These are phyloP conservation scores for Nesospiza acunhae DNA, from an alignment of 2,113 vertebrate species.

Conservation along the genomic window DNA sequence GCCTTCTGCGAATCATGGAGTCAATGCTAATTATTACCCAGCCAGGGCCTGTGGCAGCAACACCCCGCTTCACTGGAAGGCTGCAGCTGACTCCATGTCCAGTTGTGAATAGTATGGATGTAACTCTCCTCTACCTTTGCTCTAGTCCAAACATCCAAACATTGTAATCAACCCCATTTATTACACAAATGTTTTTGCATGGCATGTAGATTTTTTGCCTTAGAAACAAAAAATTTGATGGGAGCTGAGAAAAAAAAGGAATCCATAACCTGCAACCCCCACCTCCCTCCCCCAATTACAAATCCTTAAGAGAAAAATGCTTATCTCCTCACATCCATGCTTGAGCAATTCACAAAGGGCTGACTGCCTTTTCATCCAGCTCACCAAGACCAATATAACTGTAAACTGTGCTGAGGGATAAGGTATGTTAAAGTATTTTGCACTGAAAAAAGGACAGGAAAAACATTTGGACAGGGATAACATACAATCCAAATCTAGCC, in stretches of 20 bases:
- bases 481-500: background rate
- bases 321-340: background rate
- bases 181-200: background rate
- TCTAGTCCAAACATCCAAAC: background rate
- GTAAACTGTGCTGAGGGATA: background rate
- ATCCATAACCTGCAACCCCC: background rate
- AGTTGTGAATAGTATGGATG: background rate
- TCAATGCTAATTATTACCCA: background rate
- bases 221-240: background rate
- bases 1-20: background rate
- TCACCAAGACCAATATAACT: background rate
- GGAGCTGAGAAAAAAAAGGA: background rate
- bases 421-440: background rate
- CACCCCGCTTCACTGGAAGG: background rate
- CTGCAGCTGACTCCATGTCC: background rate
- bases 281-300: background rate
- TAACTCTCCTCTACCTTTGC: background rate
- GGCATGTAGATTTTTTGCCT: background rate
- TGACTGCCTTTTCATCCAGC: background rate
- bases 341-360: background rate
- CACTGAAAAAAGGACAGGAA: background rate
- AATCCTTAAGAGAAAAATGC: background rate
- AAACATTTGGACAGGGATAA: background rate
- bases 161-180: background rate
- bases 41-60: accelerated